Base-by-base conservation (phyloP, 2,113 vertebrate genomes). In the Hypocryptadius cinnamomeus region DNA sequence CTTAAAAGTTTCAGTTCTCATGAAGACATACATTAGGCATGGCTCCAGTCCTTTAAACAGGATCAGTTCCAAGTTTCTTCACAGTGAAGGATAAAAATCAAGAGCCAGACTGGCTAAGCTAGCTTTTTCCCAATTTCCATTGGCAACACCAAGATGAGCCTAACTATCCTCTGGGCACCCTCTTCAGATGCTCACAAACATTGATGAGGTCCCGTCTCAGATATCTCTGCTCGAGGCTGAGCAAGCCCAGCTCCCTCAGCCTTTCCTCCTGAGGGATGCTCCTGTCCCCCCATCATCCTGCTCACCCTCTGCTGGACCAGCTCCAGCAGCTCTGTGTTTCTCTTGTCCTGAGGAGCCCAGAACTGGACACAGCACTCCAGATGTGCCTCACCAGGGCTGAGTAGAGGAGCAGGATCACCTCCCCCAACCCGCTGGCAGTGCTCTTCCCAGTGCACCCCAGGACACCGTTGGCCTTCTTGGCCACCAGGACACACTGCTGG, bases 401-500 rank as follows among this genome's bases (percentile, higher is more conserved):
- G 27, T 0, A 63, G 23, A 73, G 50, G 23, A n/a, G 3, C 48
- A 47, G 48, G 23, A n/a, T 73, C 69, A 47, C 14, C 18, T 12
- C 23, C 40, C 40, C 0, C 1, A 1, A 0, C 27, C 69, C 54
- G 33, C 39, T 47, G 40, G 9, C 80, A 27, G 0, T 6, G 68
- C 39, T 71, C 37, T 61, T 61, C 66, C 79, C 19, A 5, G 17
- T 9, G 66, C 47, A 37, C 17, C 14, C 57, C 69, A 54, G 48
- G 48, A 45, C 28, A 12, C 18, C 57, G 12, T 0, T 73, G 57
- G 6, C 48, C 48, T 45, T 33, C 18, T 10, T 54, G 69, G 40
- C 57, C 39, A 2, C 23, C 11, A 72, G 80, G 48, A 0, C 80
- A 33, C 57, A 2, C 57, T 54, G 59, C 27, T 73, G 59, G 48